These are phyloP conservation scores for Regulus satrapa DNA, from an alignment of 2,113 vertebrate genomes.

Conservation along the genomic window DNA sequence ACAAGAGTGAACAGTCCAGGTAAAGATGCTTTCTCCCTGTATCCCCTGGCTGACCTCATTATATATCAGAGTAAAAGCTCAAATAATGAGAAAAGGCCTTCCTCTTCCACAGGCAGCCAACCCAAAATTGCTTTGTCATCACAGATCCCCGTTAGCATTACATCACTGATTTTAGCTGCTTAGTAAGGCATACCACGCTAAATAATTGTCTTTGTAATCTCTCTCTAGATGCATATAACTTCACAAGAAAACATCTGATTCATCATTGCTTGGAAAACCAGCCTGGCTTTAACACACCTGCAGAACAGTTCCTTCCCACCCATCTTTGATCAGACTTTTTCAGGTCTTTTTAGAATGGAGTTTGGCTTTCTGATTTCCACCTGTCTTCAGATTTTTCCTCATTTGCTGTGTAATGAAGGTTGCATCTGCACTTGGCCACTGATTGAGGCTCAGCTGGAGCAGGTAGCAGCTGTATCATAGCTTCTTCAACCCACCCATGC, in stretches of 20 bases:
- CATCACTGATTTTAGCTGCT: not conserved
- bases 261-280: not conserved
- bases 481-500: fast-evolving
- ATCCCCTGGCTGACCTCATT: not conserved
- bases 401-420: not conserved
- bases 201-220: not conserved
- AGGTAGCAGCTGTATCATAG: not conserved
- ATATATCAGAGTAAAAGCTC: not conserved
- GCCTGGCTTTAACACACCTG: not conserved
- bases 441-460: not conserved
- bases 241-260: not conserved
- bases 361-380: not conserved
- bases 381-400: not conserved
- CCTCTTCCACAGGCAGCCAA: not conserved
- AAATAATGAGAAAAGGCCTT: not conserved
- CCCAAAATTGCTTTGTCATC: not conserved
- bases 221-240: not conserved
- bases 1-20: not conserved
- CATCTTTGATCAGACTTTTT: not conserved
- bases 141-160: not conserved
- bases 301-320: not conserved
- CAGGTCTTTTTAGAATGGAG: not conserved
- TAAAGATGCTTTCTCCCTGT: not conserved
- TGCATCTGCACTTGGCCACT: not conserved
- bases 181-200: not conserved